Percentiles rank a stretch among this genome's conserved stretches.
Evolutionary conservation across 2,113 vertebrate species (phyloP).

Genomic region (Tragelaphus scriptus): DNA sequence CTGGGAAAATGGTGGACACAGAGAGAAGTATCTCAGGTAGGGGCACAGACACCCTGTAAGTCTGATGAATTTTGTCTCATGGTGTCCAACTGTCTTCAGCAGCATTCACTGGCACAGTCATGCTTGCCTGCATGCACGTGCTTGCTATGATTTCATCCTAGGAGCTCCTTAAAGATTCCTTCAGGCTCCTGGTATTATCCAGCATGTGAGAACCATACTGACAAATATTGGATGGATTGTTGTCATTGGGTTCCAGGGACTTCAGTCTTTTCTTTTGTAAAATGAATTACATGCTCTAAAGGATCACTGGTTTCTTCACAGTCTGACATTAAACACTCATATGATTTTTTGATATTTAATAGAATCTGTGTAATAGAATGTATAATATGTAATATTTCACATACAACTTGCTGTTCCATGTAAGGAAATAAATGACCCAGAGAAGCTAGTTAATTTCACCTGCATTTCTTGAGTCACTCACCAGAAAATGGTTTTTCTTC

Average conservation of each 20-base stretch:
- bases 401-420: background rate
- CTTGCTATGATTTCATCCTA: background rate
- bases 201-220: background rate
- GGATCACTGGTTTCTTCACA: background rate
- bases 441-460: background rate
- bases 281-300: background rate
- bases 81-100: background rate
- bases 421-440: background rate
- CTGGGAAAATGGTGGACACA: background rate
- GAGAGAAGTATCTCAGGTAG: background rate
- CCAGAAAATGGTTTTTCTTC: background rate
- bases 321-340: background rate
- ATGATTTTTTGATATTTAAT: background rate
- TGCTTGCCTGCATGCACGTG: background rate
- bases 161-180: background rate
- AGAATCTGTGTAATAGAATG: background rate
- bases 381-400: background rate
- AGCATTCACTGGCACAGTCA: background rate
- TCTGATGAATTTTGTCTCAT: background rate
- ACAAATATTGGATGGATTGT: background rate
- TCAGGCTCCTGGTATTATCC: background rate
- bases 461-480: background rate
- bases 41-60: background rate
- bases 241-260: background rate
- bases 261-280: background rate